Percentiles rank a stretch among this genome's conserved stretches.
These are phyloP conservation scores for Formica selysi DNA, from an alignment of 1,140 invertebrate genomes.

Conservation along the genomic window DNA sequence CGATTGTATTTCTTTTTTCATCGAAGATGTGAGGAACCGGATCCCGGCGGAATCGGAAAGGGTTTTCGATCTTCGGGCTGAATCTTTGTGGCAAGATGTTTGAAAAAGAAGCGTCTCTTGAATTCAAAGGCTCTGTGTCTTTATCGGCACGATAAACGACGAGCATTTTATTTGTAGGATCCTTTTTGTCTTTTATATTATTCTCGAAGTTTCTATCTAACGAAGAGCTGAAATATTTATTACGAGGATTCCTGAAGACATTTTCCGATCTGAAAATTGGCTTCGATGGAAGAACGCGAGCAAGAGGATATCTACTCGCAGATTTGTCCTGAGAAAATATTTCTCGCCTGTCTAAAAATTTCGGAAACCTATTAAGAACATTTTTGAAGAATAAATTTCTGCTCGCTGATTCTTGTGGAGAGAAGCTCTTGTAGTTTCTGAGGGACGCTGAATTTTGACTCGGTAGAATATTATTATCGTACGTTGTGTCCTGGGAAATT, in stretches of 20 bases:
- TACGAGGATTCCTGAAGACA: slow-evolving; percentile 19
- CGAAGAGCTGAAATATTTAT: slow-evolving; percentile 10
- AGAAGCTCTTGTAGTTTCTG: background rate
- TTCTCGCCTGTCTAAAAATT: slow-evolving; percentile 7
- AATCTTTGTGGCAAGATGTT: background rate
- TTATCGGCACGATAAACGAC: slow-evolving; percentile 5
- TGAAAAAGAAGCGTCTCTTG: background rate
- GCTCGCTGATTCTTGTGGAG: background rate
- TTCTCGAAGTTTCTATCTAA: background rate
- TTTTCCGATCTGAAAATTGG: slow-evolving; percentile 14
- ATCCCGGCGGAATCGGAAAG: background rate
- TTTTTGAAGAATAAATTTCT: slow-evolving; percentile 15
- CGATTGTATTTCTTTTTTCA: background rate
- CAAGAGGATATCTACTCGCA: background rate
- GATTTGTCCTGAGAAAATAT: background rate
- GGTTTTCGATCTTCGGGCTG: background rate
- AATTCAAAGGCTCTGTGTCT: background rate
- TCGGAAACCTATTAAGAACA: background rate
- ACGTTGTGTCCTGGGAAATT: background rate
- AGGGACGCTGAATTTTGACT: background rate
- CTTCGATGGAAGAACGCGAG: background rate
- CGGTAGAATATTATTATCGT: background rate
- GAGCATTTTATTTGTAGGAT: background rate
- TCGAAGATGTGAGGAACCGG: background rate
- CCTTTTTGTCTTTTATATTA: background rate